Percentiles rank a stretch among this genome's conserved stretches.
Conservation (phyloP, 2,888 invertebrate species). For the Agrilus mali region DNA sequence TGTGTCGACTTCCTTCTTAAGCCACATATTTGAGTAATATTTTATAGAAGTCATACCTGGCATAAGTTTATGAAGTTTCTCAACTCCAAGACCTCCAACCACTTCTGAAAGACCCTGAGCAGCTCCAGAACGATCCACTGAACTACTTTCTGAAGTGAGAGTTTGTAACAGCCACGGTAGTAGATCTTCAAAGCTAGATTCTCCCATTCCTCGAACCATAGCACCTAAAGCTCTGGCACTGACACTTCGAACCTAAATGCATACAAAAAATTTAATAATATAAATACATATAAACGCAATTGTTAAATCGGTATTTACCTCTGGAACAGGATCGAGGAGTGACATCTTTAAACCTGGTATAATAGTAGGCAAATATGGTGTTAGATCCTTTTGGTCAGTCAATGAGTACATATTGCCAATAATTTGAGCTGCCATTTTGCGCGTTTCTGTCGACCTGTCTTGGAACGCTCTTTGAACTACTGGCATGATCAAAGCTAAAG, state of each 20-base stretch:
- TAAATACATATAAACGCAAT: background rate
- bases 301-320: slow-evolving; percentile 38
- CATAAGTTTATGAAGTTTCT: slow-evolving; percentile 93
- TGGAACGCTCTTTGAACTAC: slow-evolving; percentile 96
- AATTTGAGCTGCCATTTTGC: slow-evolving; percentile 99
- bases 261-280: background rate
- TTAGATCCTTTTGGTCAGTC: slow-evolving; percentile 95
- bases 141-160: slow-evolving; percentile 85
- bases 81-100: slow-evolving; percentile 89
- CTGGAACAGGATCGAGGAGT: slow-evolving; percentile 93
- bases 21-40: too few relatives aligned
- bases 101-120: slow-evolving; percentile 89
- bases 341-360: slow-evolving; percentile 95
- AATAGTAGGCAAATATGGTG: slow-evolving; percentile 90
- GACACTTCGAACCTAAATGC: slow-evolving; percentile 67
- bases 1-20: too few relatives aligned
- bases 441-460: slow-evolving; percentile 93
- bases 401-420: slow-evolving; percentile 99
- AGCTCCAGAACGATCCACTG: slow-evolving; percentile 92
- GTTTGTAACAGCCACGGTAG: slow-evolving; percentile 98
- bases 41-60: too few relatives aligned
- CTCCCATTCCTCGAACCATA: slow-evolving; percentile 96
- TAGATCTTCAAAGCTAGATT: slow-evolving; percentile 88
- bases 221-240: slow-evolving; percentile 93
- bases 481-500: slow-evolving; percentile 97